These are phyloP conservation scores for Equus quagga DNA, from an alignment of 2,113 vertebrate genomes.

Conservation along the genomic window DNA sequence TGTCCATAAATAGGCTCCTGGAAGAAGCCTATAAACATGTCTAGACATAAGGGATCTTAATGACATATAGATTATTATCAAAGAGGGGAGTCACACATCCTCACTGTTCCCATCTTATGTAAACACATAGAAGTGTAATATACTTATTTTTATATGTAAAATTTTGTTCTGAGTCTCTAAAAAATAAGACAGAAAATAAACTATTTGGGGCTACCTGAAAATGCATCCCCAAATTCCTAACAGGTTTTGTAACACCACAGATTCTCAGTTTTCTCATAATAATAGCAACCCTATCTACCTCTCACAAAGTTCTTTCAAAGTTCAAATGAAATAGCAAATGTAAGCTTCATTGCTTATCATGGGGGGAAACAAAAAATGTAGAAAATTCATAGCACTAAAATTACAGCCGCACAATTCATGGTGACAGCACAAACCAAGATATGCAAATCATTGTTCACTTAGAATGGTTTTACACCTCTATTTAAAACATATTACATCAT, in stretches of 20 bases:
- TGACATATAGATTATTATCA: background rate
- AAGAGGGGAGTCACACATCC: background rate
- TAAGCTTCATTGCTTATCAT: background rate
- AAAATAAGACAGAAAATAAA: background rate
- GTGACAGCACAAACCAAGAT: background rate
- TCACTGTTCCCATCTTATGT: background rate
- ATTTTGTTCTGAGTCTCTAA: background rate
- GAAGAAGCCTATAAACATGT: background rate
- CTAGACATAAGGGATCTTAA: background rate
- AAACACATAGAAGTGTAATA: background rate
- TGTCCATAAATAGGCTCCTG: background rate
- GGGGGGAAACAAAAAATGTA: background rate
- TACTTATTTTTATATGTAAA: background rate
- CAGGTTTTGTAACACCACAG: background rate
- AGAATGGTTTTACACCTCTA: background rate
- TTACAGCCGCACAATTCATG: background rate
- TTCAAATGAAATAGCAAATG: background rate
- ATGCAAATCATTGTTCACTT: background rate
- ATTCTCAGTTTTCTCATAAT: background rate
- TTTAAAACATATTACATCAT: background rate
- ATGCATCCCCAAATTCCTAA: background rate
- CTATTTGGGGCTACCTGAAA: background rate
- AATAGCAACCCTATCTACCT: background rate
- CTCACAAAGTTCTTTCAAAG: background rate
- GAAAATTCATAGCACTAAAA: conserved; percentile 15